phyloP scores from a whole-genome alignment of 2,888 invertebrate genomes.

The Mythimna loreyi region DNA sequence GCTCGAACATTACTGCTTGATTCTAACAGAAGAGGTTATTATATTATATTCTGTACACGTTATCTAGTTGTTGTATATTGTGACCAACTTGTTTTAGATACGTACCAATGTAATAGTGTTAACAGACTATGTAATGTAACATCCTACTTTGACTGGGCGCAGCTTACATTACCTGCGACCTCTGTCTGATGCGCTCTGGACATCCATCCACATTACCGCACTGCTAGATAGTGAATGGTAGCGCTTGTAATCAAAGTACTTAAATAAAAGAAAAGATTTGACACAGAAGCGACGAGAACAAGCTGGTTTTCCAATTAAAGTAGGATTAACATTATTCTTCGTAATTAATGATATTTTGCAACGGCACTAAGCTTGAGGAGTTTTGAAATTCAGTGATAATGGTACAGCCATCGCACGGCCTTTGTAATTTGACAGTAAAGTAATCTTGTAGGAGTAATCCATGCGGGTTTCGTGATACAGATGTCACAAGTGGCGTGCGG shows the following conservation, averaged over 20 bases:
- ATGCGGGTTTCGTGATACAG: background rate
- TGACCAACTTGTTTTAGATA: constrained; percentile 28
- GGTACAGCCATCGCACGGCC: background rate
- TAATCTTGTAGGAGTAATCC: background rate
- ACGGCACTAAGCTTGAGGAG: constrained; percentile 55
- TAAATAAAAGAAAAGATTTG: background rate
- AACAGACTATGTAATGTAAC: constrained; percentile 11
- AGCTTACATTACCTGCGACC: background rate
- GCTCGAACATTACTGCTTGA: background rate
- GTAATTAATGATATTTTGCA: constrained; percentile 49
- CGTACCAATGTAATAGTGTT: constrained; percentile 9
- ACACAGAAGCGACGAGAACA: background rate
- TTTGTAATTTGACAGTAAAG: background rate
- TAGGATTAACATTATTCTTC: constrained; percentile 20
- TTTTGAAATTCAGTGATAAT: constrained; percentile 23
- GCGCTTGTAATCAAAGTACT: background rate
- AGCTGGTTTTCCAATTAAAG: constrained; percentile 10
- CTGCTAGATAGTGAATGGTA: background rate
- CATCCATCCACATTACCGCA: no score
- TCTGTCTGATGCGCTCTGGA: background rate
- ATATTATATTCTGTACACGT: constrained; percentile 6
- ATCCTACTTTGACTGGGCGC: constrained; percentile 32
- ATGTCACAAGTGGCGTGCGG: background rate
- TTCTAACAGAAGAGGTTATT: background rate
- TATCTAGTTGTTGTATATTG: constrained; percentile 57